Evolutionary conservation across 2,888 invertebrate genomes (phyloP).

Genomic region (Vandiemenella viatica): DNA sequence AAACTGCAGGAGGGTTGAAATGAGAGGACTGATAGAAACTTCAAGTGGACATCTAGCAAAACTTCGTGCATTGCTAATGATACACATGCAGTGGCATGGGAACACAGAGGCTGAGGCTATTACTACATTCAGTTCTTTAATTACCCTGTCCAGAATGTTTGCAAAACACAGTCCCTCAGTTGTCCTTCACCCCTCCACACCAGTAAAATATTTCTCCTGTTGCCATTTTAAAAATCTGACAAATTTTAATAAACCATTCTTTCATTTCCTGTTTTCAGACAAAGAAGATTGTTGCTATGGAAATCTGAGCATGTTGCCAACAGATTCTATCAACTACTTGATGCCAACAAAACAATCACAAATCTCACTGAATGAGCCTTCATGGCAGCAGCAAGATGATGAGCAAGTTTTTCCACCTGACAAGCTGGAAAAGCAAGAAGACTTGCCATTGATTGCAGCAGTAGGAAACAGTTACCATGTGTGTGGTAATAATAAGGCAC

Average conservation of each 20-base stretch:
- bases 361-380: neutral
- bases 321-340: conserved; percentile 26
- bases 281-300: conserved; percentile 18
- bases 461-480: neutral
- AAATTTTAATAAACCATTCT: too few relatives aligned
- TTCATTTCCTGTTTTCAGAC: conserved; percentile 10
- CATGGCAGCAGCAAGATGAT: neutral
- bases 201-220: too few relatives aligned
- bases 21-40: neutral
- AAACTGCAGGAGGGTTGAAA: too few relatives aligned
- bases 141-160: neutral
- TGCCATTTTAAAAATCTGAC: too few relatives aligned
- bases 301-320: conserved; percentile 18
- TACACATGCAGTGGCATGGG: neutral
- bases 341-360: conserved; percentile 1
- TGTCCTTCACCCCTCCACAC: too few relatives aligned
- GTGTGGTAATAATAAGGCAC: neutral
- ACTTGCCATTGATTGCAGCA: neutral
- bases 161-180: too few relatives aligned
- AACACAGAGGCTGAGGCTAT: neutral
- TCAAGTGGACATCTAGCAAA: neutral
- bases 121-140: neutral
- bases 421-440: neutral
- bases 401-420: neutral
- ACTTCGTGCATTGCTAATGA: neutral